Base-by-base conservation (phyloP, 2,888 invertebrate species). In the Chydorus sphaericus region DNA sequence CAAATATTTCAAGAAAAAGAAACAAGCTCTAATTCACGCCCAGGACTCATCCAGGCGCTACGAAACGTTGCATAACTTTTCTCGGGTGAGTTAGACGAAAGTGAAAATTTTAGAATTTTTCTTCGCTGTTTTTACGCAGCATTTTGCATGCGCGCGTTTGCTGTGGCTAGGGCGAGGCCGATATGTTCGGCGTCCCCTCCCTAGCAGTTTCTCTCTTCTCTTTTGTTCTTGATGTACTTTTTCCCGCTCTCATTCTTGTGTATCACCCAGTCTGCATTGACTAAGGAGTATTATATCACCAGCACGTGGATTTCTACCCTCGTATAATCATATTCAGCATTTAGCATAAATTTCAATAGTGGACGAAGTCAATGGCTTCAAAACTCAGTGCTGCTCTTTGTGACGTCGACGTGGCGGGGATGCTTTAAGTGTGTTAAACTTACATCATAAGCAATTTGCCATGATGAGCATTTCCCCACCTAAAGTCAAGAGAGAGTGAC, bases 51-150 rank as follows among this genome's bases (percentile, higher is more conserved):
- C n/a, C 20, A 14, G 8, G 20, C 23, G 26, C 44, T 16, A 23
- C 44, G 28, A n/a, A n/a, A n/a, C n/a, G 44, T 44, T 44, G 44
- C 44, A 44, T 44, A 23, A 26, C 44, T 44, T 44, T 28, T 44
- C 26, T 44, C 23, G 44, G 44, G 44, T 44, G 44, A 44, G 44
- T 44, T 44, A 28, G n/a, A 44, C 44, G 44, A 11, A 26, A n/a
- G n/a, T n/a, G n/a, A n/a, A n/a, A 4, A 28, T 14, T 44, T 44
- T 26, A 26, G 23, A 28, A 26, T 44, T 44, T 23, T 23, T 26
- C 44, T 44, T 8, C 28, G 26, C 28, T 14, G 14, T 16, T 26
- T 44, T 26, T 44, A 44, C 44, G 28, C 18, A 44, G 44, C 39
- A 23, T n/a, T 23, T 23, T 44, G 44, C 28, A 28, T 44, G 26